Evolutionary conservation across 2,797 vertebrate species (phyloP), one percentile per base, ranked within the genome.

Genomic region (Xenopus petersii): DNA sequence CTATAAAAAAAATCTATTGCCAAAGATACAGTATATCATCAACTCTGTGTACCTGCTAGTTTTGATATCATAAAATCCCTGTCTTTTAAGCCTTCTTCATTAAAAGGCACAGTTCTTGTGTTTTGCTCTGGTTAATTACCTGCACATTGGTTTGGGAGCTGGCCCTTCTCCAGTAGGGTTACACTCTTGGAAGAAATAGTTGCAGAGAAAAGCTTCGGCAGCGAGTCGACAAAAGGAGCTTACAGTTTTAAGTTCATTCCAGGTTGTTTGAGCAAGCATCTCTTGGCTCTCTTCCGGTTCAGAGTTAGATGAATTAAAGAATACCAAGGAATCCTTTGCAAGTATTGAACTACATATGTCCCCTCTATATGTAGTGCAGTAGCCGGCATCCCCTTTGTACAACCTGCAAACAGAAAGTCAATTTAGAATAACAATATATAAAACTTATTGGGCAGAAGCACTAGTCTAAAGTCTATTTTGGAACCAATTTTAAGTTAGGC

Each of bases 231-330:
- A 99, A 66, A 93, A 82, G 0, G 87, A 46, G 68, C 94, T 93
- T 79, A 94, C 88, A 42, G 90, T 88, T 51, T 94, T 92, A 75
- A 98, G 84, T 75, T 95, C 93, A 0, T 84, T 84, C 94, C 92
- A 94, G 77, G 89, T 90, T 8, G 89, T 91, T 83, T 94, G 93
- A 17, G 92, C 91, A 87, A 95, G 87, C 66, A 94, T 91, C 84
- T 98, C 97, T 84, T 98, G 96, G 56, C 88, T 89, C 79, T 95
- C 93, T 89, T 96, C 96, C 0, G 96, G 94, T 75, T 97, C 93
- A 17, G 84, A 80, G 47, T 93, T 89, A 61, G 96, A 95, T 70
- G 92, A 89, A 86, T 98, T 98, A 82, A 96, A 98, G 90, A 98
- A 98, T 79, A 99, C 93, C 81, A 97, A 91, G 7, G 87, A 82